Base-by-base conservation (phyloP, 2,113 vertebrate species). In the Artemisiospiza belli region DNA sequence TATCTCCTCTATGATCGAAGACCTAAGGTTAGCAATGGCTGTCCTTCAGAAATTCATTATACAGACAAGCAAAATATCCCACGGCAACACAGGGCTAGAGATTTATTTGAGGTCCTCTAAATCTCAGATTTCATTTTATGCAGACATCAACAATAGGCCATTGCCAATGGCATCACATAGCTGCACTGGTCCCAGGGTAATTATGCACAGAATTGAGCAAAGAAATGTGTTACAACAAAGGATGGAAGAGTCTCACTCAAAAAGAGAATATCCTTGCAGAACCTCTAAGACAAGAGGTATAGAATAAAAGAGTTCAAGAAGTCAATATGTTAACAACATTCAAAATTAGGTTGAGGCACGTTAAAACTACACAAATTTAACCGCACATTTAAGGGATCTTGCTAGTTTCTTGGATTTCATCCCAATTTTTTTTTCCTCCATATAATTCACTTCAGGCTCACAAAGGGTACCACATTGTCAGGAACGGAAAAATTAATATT, bases 211-310 rank as follows among this genome's bases (percentile, higher is more conserved):
- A n/a, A 90, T 81, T 84, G 64, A 90, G 25, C 44, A 78, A 20
- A 90, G n/a, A 87, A 94, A 87, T 37, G 46, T 72, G 55, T 64
- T 75, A 89, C 68, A 93, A 88, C 20, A 72, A 77, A 96, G 43
- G 25, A 90, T 43, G 64, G 57, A 92, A 87, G 67, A 91, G 16
- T 70, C 76, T 93, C 75, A 70, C 14, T 62, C 54, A 81, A 66
- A 96, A 96, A 70, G 39, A 86, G 37, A 95, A 95, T 73, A 85
- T 70, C 49, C 47, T 91, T 92, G 57, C 35, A 90, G 68, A 87
- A 89, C 44, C 57, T 94, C 76, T 93, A 94, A 90, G 83, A 86
- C 17, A 87, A 88, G 31, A 92, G 30, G 73, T 54, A 68, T 17
- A 76, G 31, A 43, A 66, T 35, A 92, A 94, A 97, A 61, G 66